These are phyloP conservation scores for Carcina quercana DNA, from an alignment of 2,888 invertebrate genomes.

Conservation along the genomic window DNA sequence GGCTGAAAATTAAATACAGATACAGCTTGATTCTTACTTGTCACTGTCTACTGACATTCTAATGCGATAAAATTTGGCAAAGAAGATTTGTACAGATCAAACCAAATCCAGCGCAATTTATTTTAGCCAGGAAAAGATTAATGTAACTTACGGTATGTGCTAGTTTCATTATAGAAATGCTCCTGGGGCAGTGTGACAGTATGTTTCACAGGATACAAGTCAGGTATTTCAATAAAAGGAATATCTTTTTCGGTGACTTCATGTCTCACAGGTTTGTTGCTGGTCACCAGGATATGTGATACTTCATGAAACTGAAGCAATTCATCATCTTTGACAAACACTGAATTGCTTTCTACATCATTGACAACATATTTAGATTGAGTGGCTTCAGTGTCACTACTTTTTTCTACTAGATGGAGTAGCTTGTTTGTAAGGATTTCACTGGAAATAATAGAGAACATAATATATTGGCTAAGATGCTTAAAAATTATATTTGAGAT, in stretches of 20 bases:
- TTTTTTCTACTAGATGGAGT: conserved; percentile 79
- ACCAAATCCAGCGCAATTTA: too few relatives aligned
- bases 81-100: too few relatives aligned
- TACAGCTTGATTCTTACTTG: too few relatives aligned
- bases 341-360: conserved; percentile 72
- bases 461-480: too few relatives aligned
- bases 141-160: conserved; percentile 82
- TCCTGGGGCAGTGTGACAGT: conserved; percentile 78
- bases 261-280: conserved; percentile 76
- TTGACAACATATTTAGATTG: conserved; percentile 74
- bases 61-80: too few relatives aligned
- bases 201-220: conserved; percentile 83
- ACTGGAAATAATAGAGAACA: conserved; percentile 48
- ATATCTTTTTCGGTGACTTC: conserved; percentile 59
- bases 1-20: conserved; percentile 61
- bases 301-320: conserved; percentile 77
- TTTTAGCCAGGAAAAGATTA: too few relatives aligned
- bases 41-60: too few relatives aligned
- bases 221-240: conserved; percentile 75
- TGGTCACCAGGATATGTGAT: conserved; percentile 79
- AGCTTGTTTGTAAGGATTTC: conserved; percentile 78
- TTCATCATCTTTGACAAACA: conserved; percentile 76
- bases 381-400: conserved; percentile 68
- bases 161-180: conserved; percentile 77
- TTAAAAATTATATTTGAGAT: too few relatives aligned